Percentiles rank a stretch among this genome's conserved stretches.
Conservation (phyloP, 2,113 vertebrate species). For the Salvator merianae region DNA sequence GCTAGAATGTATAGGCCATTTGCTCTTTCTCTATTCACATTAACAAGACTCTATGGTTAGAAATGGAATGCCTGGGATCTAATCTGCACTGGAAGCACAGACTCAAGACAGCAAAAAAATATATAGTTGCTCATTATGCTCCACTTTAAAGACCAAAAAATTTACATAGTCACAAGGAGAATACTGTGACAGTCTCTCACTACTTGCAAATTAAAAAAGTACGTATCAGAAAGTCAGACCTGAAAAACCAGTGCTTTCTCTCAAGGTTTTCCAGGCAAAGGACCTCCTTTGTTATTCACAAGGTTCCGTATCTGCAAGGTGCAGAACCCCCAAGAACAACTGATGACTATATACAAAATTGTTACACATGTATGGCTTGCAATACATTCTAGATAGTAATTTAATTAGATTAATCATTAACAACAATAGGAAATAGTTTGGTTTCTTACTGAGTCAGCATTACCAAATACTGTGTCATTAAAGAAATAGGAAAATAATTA, state of each 20-base stretch:
- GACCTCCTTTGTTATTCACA: background rate
- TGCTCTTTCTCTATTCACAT: constrained; percentile 1
- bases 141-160: background rate
- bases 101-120: background rate
- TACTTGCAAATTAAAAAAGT: no score
- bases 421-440: background rate
- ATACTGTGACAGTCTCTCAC: no score
- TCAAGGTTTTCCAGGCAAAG: background rate
- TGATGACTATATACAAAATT: background rate
- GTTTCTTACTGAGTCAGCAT: background rate
- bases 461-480: background rate
- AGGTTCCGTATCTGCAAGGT: background rate
- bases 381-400: background rate
- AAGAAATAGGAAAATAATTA: background rate
- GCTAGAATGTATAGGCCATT: background rate
- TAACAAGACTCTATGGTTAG: background rate
- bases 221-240: no score
- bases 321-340: no score
- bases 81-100: background rate
- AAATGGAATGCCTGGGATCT: background rate
- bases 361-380: background rate
- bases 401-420: background rate
- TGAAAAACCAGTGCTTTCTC: background rate
- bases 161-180: no score
- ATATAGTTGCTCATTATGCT: background rate